Evolutionary conservation across 64 coral and sea anemone species (phyloP), one percentile per base, ranked within the genome.

Genomic region (Pocillopora damicornis): DNA sequence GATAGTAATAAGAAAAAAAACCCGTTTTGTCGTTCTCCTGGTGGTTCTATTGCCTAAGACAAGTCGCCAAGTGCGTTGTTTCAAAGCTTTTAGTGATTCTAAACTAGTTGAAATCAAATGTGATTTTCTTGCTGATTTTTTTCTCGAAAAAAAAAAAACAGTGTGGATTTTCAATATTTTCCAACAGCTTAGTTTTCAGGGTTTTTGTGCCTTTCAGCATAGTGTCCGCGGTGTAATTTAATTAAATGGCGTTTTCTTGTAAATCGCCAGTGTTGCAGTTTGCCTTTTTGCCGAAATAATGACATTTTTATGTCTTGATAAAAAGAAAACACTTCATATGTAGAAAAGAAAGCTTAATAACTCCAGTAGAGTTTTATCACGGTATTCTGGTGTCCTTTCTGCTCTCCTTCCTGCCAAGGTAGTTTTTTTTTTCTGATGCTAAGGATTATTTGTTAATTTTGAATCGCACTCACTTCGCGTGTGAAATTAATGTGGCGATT

Each of bases 271-370:
- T 85, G 22, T 45, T 56, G 68, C 64, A 85, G 64, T 85, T 85
- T 73, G 64, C 81, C 81, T 85, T 85, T 85, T 85, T 23, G 42
- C 81, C 65, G 63, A 58, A 85, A 85, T 85, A 85, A 85, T 85
- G 81, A 73, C 22, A 42, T 72, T 72, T 85, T 85, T 51, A 85
- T 85, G 67, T 71, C 37, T 51, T 9, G 36, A 68, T 58, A 57
- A 58, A 85, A 65, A 85, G 17, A 79, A 83, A 58, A 85, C 38
- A 85, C 81, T 85, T 85, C 25, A 85, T 51, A 57, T 85, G 69
- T 71, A 73, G n/a, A 36, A 57, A 85, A 58, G 64, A 63, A 16
- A 56, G 20, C 20, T 85, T 26, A 72, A 71, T 15, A 12, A 72
- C 81, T 72, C 42, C 36, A 72, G 63, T 45, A 72, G 81, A 66